Base-by-base conservation (phyloP, 1,140 invertebrate genomes). In the Epicauta chinensis region DNA sequence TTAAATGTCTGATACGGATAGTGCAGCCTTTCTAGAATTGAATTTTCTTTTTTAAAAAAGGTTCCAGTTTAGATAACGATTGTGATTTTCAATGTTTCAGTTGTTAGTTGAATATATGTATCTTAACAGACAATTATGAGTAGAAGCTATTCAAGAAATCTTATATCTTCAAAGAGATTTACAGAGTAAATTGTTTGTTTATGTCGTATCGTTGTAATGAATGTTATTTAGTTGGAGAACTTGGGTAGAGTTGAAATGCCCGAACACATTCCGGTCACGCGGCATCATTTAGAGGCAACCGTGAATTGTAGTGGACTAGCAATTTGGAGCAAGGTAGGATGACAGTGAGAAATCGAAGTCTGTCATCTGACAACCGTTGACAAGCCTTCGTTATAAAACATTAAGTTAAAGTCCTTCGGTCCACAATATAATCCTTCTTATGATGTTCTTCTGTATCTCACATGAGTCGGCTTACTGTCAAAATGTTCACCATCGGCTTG, bases 291-390 rank as follows among this genome's bases (percentile, higher is more conserved):
- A 56, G 57, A 57, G 7, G 44, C 49, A 51, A 47, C 54, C 49
- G 48, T 62, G 55, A 57, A 56, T 53, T 55, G 55, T 55, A 60
- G 51, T 55, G 55, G 53, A 62, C 52, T 51, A 23, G 53, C 56
- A 64, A 64, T 64, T 64, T 61, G 45, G 55, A 53, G 51, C 55
- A 63, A 62, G 61, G 60, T 58, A 51, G 49, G 41, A 43, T 59
- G 63, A 65, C 63, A 60, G 57, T 62, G 61, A 65, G 61, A 63
- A 65, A 65, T 65, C 50, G 61, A 37, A 38, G 47, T 37, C 55
- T 55, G 55, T 56, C 53, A 61, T 63, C 56, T 56, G 55, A 52
- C 56, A 60, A 35, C 31, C 55, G 58, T 50, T 65, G 63, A 65
- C 63, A 63, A 59, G 12, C 57, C 16, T 39, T 42, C 48, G 14